Conservation (phyloP, 2,797 vertebrate genomes). For the Halcyon leucocephala region DNA sequence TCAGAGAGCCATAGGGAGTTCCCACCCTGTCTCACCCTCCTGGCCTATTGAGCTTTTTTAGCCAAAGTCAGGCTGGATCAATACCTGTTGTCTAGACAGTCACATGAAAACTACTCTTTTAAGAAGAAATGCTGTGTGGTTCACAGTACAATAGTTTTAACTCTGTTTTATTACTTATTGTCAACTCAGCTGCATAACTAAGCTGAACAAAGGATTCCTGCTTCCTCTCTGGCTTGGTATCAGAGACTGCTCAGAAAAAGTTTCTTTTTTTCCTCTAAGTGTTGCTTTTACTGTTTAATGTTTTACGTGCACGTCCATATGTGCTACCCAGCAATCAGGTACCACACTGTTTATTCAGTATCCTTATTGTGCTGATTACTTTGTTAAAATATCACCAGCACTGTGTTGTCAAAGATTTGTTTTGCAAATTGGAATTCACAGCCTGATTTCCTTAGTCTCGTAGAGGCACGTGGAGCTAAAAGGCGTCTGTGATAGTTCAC, state of each 20-base stretch:
- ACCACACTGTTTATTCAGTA: background rate
- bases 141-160: background rate
- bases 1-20: background rate
- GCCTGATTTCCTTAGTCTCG: background rate
- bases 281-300: background rate
- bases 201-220: background rate
- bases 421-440: background rate
- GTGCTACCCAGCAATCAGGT: background rate
- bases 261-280: background rate
- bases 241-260: background rate
- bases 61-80: background rate
- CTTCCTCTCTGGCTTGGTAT: background rate
- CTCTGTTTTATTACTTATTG: background rate
- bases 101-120: background rate
- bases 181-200: background rate
- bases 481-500: background rate
- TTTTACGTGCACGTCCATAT: background rate
- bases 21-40: background rate
- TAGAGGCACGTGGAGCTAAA: background rate
- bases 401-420: background rate
- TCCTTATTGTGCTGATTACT: background rate
- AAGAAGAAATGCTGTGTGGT: background rate
- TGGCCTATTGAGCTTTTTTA: background rate
- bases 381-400: background rate
- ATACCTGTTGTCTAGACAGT: background rate